Base-by-base conservation (phyloP, 2,797 vertebrate genomes). In the Lagodon rhomboides region DNA sequence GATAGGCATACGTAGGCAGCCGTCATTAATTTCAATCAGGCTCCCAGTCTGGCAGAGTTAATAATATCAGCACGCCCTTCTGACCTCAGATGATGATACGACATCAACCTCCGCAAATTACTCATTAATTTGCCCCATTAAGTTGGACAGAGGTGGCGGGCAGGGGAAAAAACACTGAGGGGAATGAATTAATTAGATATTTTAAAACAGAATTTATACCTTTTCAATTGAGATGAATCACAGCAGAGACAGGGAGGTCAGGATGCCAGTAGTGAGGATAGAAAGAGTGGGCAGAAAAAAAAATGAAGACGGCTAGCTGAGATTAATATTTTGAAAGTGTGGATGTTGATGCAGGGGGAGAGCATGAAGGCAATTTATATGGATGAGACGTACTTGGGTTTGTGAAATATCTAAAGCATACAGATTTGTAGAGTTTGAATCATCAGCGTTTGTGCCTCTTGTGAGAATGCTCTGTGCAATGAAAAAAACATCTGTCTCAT, bases 101-200 rank as follows among this genome's bases (percentile, higher is more conserved):
- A 89, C 87, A 91, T 75, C 83, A 88, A 77, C 86, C 83, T 83
- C 80, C n/a, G 58, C 75, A 89, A 90, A 89, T 85, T 61, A 81
- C 75, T 91, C 80, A 85, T 90, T 93, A 81, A 92, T 92, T 88
- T 92, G 73, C 72, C 75, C 81, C 72, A 89, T 90, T 93, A 89
- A 79, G 56, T 75, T 74, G 66, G 86, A 91, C 86, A 84, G 85
- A 85, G 83, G 84, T 84, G 79, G 56, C 3, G 30, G 59, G 63
- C 27, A 44, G 18, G 49, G 11, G 20, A 22, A 53, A 56, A 77
- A 79, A 83, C 75, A 82, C 12, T n/a, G 64, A 70, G 34, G 62
- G 60, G 61, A 68, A 78, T 63, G 4, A 75, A 88, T 90, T 91
- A 80, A 85, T 89, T 89, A 77, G 65, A 86, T 53, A 50, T 89